Base-by-base conservation (phyloP, 2,888 invertebrate species). In the Himalopsyche tibetana region DNA sequence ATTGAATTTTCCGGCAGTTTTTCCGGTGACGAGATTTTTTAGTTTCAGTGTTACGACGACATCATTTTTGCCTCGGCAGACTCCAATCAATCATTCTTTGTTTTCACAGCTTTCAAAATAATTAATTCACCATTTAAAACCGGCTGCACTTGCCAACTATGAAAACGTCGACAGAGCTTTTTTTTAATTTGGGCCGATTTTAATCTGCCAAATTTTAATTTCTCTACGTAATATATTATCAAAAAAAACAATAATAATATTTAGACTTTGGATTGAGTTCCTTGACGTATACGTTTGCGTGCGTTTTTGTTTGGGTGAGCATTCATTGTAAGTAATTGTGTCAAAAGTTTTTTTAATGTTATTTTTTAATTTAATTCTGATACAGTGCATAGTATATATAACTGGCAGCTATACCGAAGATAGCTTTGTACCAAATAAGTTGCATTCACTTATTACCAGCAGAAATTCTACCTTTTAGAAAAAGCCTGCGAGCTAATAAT, bases 161-260 rank as follows among this genome's bases (percentile, higher is more conserved):
- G 5, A 38, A 36, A 15, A 74, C 12, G 12, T 19, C 28, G 19
- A 3, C n/a, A 28, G 28, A 74, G 74, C 4, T 74, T 28, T 74
- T 36, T 69, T 15, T 36, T 28, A 3, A 36, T 36, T 74, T 36
- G 15, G 74, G 19, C 28, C 36, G 69, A 74, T 74, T 12, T 74
- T 74, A 4, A 38, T 74, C 38, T 38, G 74, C 38, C 74, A 74
- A 74, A 12, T 74, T 36, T 74, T 74, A 74, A 74, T 74, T 38
- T 9, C 38, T 36, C 11, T 45, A 45, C 45, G 45, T 4, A 2
- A 36, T 74, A 36, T 36, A 36, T 38, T 74, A 12, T 74, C 12
- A 74, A 11, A 74, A 69, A 69, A 69, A 69, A 69, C 28, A 28
- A 36, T 28, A 28, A 28, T 28, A 28, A 28, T 19, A 63, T 38